Conservation (phyloP, 2,113 vertebrate species). For the Girardinichthys multiradiatus region DNA sequence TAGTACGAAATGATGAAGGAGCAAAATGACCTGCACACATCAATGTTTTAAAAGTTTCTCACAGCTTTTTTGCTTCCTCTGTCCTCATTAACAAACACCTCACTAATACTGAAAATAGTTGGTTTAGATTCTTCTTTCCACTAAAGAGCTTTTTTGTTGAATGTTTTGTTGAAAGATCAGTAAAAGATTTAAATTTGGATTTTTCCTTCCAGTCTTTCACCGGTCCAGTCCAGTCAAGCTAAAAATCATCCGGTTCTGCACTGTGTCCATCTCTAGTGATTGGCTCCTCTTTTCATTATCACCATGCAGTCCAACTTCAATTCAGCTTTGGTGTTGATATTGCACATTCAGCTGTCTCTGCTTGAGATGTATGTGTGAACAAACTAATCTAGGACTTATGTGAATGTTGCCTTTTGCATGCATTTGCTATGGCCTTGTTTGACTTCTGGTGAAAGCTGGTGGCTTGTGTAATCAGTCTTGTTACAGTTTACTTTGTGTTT, state of each 20-base stretch:
- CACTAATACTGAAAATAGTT: too few relatives aligned
- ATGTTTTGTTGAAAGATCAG: too few relatives aligned
- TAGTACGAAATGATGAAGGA: too few relatives aligned
- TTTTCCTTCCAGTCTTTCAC: too few relatives aligned
- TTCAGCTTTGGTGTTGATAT: constrained; percentile 68
- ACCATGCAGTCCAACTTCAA: constrained; percentile 57
- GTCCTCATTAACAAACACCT: too few relatives aligned
- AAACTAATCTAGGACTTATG: constrained; percentile 52
- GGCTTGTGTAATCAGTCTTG: constrained; percentile 54
- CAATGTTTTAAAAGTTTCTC: too few relatives aligned
- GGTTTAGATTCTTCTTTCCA: constrained; percentile 15
- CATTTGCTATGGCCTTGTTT: constrained; percentile 63
- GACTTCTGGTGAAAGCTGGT: constrained; percentile 58
- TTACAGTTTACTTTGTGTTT: constrained; percentile 48
- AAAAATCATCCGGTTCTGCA: background rate
- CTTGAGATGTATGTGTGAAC: constrained; percentile 64
- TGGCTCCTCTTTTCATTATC: background rate
- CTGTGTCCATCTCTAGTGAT: background rate
- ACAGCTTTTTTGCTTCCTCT: too few relatives aligned
- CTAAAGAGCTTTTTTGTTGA: background rate
- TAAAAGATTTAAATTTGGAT: too few relatives aligned
- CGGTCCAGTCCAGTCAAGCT: background rate
- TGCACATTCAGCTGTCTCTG: constrained; percentile 63
- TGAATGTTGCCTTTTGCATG: constrained; percentile 56
- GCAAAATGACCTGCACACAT: too few relatives aligned